Evolutionary conservation across 2,113 vertebrate species (phyloP).

Genomic region (Rallus limicola): DNA sequence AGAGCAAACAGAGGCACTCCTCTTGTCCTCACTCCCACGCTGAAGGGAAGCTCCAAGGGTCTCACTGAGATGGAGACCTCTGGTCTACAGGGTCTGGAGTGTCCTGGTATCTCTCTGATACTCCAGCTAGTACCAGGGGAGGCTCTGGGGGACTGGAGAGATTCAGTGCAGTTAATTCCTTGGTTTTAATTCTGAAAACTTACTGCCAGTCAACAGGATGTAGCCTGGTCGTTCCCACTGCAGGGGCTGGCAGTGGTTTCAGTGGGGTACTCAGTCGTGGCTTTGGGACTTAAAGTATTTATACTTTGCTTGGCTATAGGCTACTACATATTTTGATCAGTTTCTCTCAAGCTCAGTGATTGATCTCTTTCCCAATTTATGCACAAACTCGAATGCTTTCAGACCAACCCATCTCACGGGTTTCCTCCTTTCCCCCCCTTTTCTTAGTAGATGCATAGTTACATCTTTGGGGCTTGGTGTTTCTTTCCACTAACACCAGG

Average conservation of each 20-base stretch:
- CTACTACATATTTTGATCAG: not conserved
- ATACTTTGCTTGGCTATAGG: not conserved
- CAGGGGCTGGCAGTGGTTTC: not conserved
- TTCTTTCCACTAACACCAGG: not conserved
- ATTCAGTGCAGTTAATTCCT: not conserved
- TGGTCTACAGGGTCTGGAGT: not conserved
- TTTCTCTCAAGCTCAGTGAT: not conserved
- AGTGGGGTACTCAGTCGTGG: not conserved
- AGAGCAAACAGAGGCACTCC: not conserved
- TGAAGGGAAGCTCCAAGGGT: not conserved
- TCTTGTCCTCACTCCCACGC: not conserved
- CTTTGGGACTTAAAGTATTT: not conserved
- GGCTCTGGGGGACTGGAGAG: not conserved
- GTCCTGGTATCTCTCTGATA: not conserved
- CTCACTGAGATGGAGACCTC: not conserved
- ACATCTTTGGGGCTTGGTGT: not conserved
- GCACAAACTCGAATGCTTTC: not conserved
- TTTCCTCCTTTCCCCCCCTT: not conserved
- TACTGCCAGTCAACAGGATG: not conserved
- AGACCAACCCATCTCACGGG: not conserved
- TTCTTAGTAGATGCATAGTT: not conserved
- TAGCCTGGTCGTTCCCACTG: not conserved
- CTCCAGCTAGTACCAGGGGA: not conserved
- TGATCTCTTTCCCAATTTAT: not conserved
- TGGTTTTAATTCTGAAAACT: not conserved